Conservation (phyloP, 2,797 vertebrate species). For the Lepus oiostolus region DNA sequence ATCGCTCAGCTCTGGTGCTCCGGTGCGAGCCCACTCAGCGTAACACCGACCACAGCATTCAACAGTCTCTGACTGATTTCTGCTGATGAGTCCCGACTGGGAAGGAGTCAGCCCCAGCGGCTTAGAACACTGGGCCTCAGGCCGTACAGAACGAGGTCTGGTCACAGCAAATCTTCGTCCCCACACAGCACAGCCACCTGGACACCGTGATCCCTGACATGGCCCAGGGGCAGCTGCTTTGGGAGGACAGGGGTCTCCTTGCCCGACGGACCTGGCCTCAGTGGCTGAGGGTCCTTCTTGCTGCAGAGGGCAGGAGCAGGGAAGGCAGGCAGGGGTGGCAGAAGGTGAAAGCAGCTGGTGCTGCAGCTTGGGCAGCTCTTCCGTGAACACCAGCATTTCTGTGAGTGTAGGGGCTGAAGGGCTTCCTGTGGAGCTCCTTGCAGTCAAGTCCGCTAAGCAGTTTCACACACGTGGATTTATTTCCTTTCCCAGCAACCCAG, state of each 20-base stretch:
- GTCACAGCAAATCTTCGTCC: not conserved
- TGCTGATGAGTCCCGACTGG: not conserved
- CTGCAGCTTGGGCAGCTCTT: not conserved
- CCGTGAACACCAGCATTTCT: not conserved
- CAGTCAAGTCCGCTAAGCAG: too few relatives aligned
- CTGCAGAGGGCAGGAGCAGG: not conserved
- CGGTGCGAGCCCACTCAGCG: not conserved
- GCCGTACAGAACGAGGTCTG: not conserved
- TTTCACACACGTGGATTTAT: rapidly evolving
- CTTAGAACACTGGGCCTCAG: not conserved
- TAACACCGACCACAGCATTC: rapidly evolving
- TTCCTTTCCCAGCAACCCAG: not conserved
- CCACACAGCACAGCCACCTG: too few relatives aligned
- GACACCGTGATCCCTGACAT: not conserved
- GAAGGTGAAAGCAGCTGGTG: too few relatives aligned
- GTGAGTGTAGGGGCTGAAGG: too few relatives aligned
- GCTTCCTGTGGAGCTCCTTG: too few relatives aligned
- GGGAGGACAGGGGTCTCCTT: not conserved
- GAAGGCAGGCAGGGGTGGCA: too few relatives aligned
- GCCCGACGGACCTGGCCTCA: not conserved
- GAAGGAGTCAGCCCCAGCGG: not conserved
- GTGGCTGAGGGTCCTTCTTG: too few relatives aligned
- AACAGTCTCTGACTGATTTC: not conserved
- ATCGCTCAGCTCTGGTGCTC: rapidly evolving
- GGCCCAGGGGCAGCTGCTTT: not conserved